Base-by-base conservation (phyloP, 2,888 invertebrate species). In the Diarsia brunnea region DNA sequence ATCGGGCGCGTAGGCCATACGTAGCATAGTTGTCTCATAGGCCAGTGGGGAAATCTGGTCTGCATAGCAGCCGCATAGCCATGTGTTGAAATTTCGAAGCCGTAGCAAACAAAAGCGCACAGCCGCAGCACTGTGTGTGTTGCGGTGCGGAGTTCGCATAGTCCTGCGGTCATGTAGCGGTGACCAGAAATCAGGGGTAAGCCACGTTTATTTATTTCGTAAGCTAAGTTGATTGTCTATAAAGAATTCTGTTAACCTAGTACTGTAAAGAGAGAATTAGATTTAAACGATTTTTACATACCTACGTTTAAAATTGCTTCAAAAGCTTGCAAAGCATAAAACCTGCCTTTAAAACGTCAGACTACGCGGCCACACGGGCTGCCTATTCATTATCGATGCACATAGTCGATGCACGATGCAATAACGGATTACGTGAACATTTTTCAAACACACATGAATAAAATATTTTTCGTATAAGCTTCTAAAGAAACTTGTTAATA, bases 381-480 rank as follows among this genome's bases (percentile, higher is more conserved):
- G 31, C 68, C 31, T 51, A 27, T 75, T 64, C 24, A 24, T 63
- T 68, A 79, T 71, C 27, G 80, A 76, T 69, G 21, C 27, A 58
- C 16, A 60, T 31, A 45, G 27, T 73, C 53, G 58, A 63, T 68
- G 51, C 82, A 79, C 58, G 82, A 68, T 75, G 51, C 64, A 68
- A 65, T 81, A 81, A 75, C 67, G 53, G 51, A 69, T 81, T 81
- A 65, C 68, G 60, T 76, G 68, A 75, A 75, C 60, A 82, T 75
- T 76, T 75, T 76, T 81, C 64, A 79, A 81, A 74, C 63, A 53
- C 49, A 75, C 58, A 69, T 76, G 82, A 82, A 82, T 79, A 75
- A 68, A 81, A 79, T 69, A 82, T 82, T 43, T 55, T 49, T 75
- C 21, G 31, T 53, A 24, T 21, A 14, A 21, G 47, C 47, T 61